Evolutionary conservation across 2,113 vertebrate species (phyloP), one percentile per base, ranked within the genome.

Genomic region (Alces alces): DNA sequence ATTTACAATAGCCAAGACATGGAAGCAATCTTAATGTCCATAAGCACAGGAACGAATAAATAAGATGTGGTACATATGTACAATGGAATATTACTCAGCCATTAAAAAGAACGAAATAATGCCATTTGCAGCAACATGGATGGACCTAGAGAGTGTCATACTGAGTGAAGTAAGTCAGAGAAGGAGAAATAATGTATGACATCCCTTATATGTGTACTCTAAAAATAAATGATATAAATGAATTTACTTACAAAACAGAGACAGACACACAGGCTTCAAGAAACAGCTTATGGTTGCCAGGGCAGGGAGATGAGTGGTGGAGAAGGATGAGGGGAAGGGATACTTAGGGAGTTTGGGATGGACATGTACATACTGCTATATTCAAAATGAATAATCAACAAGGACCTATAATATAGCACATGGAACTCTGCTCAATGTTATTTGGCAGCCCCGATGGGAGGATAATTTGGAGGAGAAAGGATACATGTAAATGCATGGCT

Each of bases 301-400:
- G 19, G 66, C 66, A 39, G n/a, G 10, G 19, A 36, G 10, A 0
- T 1, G n/a, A 10, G n/a, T 70, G 9, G 36, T 27, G 36, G 36
- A 73, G 36, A 73, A 73, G 70, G 36, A 27, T 73, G 70, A 73
- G 23, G 11, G 19, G 36, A 73, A 73, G 70, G 6, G 70, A 43
- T 30, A 43, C 12, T 73, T 73, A 12, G 36, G 70, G 70, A 27
- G 36, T 3, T 43, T 13, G 21, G 70, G 70, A 73, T 0, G 0
- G 36, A 73, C 21, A 43, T 27, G 70, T 27, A 25, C 36, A 43
- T 25, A 73, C 36, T 73, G 21, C 36, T 73, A 25, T 39, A 73
- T 43, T 73, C 14, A 43, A 73, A 73, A 73, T 13, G 3, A 36
- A 73, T 76, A 43, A 39, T 43, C 36, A 76, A 27, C 23, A 27